Base-by-base conservation (phyloP, 1,140 invertebrate genomes). In the Neodiprion virginianus region DNA sequence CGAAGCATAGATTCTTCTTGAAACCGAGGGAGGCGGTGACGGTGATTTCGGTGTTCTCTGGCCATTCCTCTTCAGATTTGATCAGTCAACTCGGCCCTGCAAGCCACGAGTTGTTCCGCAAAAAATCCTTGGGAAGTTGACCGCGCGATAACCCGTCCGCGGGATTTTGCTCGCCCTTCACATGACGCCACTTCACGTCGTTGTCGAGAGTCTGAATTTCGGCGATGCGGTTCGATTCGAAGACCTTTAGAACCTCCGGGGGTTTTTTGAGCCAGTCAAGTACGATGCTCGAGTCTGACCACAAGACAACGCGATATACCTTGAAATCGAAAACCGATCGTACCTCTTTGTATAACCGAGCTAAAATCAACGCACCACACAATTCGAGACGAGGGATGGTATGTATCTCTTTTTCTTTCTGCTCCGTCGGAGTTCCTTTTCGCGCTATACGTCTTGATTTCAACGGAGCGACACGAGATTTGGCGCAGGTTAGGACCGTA, bases 61-160 rank as follows among this genome's bases (percentile, higher is more conserved):
- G 75, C 50, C 68, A 69, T 72, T 74, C 23, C 71, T 77, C 68
- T 9, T 72, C 53, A 10, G 21, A 11, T 5, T 68, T 7, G 10
- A 14, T 73, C 50, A 75, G 67, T 70, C 79, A 79, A 11, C 61
- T 23, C 12, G 76, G 76, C 10, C 71, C 74, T 8, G 74, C 72
- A 48, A 70, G 67, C 80, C 79, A 83, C 69, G 78, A 78, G 11
- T 74, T 48, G 11, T 73, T 67, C 53, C 74, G 21, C 3, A 72
- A 21, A 21, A 74, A 72, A 8, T 78, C 12, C 8, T 72, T 53
- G 8, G 81, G 72, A 21, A 48, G 48, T 12, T 75, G 50, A 8
- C 80, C 83, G 28, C 82, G 50, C 4, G 83, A 82, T 12, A 83
- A 10, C 8, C 79, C 48, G 75, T 85, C 83, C 9, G 81, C 84